Evolutionary conservation across 2,113 vertebrate genomes (phyloP), one percentile per base, ranked within the genome.

Genomic region (Psilopsiagon aurifrons): DNA sequence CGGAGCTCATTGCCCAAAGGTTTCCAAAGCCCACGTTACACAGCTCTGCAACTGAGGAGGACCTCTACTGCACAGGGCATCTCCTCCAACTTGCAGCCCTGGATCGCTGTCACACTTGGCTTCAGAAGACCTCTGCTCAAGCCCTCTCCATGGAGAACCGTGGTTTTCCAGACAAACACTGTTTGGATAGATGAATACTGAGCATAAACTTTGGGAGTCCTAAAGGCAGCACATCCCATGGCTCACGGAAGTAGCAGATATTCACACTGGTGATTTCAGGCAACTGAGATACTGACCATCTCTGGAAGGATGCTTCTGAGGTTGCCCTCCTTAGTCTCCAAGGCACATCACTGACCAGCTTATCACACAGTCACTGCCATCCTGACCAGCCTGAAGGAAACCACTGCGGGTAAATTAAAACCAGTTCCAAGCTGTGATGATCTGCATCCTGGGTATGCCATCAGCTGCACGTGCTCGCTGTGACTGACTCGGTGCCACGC

Each of bases 391-490:
- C 49, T 39, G 60, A 77, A 49, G 54, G 41, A 64, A 88, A 63
- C 31, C n/a, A 70, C 68, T 4, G n/a, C 17, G 27, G 77, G 35
- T 28, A 62, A 66, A 23, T 27, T 35, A 60, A 64, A 79, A 54
- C 16, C 44, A 60, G 35, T 35, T 71, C 49, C 76, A 54, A 52
- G 57, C 37, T 86, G 49, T 12, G 29, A 31, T 24, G 7, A 46
- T 31, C 6, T 74, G 39, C 3, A 15, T 10, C 60, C 66, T 20
- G 29, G 43, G 46, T 52, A 60, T 13, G 35, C 7, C 19, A 47
- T 35, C 22, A 75, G 17, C 23, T 0, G 0, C 59, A 37, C 0
- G 5, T 10, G 15, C 52, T 74, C 1, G 0, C 60, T 63, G 7
- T 4, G 17, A 47, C 62, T 27, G 23, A 18, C 51, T 54, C 4